Evolutionary conservation across 2,797 vertebrate species (phyloP), one percentile per base, ranked within the genome.

Genomic region (Limnodromus scolopaceus): DNA sequence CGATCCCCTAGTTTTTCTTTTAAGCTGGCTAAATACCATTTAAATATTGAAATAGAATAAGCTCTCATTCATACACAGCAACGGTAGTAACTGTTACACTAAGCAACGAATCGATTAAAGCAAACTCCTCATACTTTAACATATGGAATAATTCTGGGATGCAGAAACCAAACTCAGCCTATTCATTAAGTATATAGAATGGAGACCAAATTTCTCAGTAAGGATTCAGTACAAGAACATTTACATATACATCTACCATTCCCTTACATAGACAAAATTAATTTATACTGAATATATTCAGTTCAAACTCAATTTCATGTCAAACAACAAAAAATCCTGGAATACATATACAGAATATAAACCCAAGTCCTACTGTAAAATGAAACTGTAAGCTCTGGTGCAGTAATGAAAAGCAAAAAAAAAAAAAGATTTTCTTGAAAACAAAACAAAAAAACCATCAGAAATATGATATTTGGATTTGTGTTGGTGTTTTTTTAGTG

Each of bases 21-120:
- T 36, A 82, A 72, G 7, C 4, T 63, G 36, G 16, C 15, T 80
- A 76, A 92, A 66, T 27, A 60, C 10, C 28, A 82, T 58, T 72
- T 79, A 45, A 54, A 63, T 7, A 17, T 4, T 34, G 61, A 81
- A 75, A 78, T 20, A 0, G 0, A 63, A 11, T 24, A 51, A 46
- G 10, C 55, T 79, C 13, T 75, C 9, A n/a, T 17, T 38, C 38
- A 13, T 9, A 65, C n/a, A 43, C 27, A 57, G 54, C 22, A 51
- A 28, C 9, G 38, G 11, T 3, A 32, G 38, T 18, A 68, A 51
- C n/a, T 43, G 17, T 19, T 81, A 81, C 18, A 68, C 32, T 41
- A 16, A 69, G 10, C 7, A 89, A 25, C 6, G 13, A 2, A 14
- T 2, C 22, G 1, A 57, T 11, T 36, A 71, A 77, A 77, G 27